A percentile compares a stretch with the other conserved stretches of the same genome.
These are phyloP conservation scores for Caerostris extrusa DNA, from an alignment of 1,140 invertebrate genomes.

Conservation along the genomic window DNA sequence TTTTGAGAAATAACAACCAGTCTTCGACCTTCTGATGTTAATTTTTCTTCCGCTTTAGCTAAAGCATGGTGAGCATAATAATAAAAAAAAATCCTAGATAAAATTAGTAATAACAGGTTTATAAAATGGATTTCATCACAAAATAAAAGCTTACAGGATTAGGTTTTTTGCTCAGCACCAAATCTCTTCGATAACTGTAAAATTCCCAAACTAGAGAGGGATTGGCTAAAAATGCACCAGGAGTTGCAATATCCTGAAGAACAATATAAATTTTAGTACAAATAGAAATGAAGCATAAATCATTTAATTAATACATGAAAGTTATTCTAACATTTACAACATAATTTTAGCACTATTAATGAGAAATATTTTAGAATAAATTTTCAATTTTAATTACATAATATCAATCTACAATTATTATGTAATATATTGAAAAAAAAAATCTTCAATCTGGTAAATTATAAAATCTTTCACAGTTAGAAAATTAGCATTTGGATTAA, in stretches of 20 bases:
- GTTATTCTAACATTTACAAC: no score
- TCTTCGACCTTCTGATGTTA: conserved; percentile 84
- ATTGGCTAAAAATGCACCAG: conserved; percentile 85
- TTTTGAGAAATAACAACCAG: conserved; percentile 95
- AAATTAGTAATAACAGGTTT: not conserved
- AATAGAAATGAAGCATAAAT: no score
- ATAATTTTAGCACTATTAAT: not conserved
- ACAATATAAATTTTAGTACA: not conserved
- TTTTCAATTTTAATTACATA: no score
- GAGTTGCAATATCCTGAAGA: conserved; percentile 85
- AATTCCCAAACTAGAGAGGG: conserved; percentile 91
- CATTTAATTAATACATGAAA: no score
- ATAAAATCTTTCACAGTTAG: no score
- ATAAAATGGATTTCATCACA: not conserved
- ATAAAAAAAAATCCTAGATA: conserved; percentile 35
- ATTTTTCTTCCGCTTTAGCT: conserved; percentile 88
- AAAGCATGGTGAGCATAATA: conserved; percentile 89
- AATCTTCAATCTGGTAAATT: no score
- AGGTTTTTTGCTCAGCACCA: conserved; percentile 85
- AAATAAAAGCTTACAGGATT: conserved; percentile 84
- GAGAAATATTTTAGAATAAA: not conserved
- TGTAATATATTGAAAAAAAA: no score
- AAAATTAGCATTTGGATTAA: no score
- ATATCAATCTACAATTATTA: no score
- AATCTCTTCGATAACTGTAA: conserved; percentile 88